Conservation (phyloP, 2,888 invertebrate species). For the Caenorhabditis doughertyi region DNA sequence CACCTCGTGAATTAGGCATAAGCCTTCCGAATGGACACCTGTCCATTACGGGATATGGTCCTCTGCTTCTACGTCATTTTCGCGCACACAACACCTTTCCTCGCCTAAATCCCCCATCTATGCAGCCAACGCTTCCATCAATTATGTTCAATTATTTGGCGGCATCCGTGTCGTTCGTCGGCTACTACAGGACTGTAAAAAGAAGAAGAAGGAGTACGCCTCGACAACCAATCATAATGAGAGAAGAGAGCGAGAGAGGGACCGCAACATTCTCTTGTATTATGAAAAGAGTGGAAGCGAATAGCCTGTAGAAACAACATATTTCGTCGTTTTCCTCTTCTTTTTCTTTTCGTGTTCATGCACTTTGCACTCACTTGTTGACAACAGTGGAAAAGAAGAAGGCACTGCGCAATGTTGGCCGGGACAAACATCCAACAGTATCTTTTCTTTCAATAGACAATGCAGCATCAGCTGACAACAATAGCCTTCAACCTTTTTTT, state of each 20-base stretch:
- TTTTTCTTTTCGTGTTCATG: conserved; percentile 52
- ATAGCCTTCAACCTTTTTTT: conserved; percentile 7
- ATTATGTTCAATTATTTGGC: conserved; percentile 62
- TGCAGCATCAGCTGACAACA: conserved; percentile 27
- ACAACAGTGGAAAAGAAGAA: conserved; percentile 23
- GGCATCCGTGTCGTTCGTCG: conserved; percentile 36
- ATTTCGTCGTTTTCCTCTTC: conserved; percentile 17
- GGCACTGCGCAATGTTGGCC: conserved; percentile 30
- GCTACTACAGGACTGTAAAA: conserved; percentile 25
- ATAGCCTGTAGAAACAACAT: conserved; percentile 27
- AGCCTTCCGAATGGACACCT: conserved; percentile 51
- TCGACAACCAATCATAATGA: conserved; percentile 59
- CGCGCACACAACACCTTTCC: conserved; percentile 17
- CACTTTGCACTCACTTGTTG: conserved; percentile 65
- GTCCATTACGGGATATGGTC: conserved; percentile 43
- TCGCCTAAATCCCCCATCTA: neutral
- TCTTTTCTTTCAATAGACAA: conserved; percentile 39
- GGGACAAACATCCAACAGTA: conserved; percentile 52
- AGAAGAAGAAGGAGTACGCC: conserved; percentile 33
- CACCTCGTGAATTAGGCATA: conserved; percentile 53
- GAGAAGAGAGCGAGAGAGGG: conserved; percentile 14
- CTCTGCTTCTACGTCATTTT: conserved; percentile 29
- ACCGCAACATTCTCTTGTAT: conserved; percentile 8
- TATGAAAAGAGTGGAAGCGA: conserved; percentile 2
- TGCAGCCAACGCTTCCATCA: conserved; percentile 36